Evolutionary conservation across 2,113 vertebrate genomes (phyloP), one percentile per base, ranked within the genome.

Genomic region (Cariama cristata): DNA sequence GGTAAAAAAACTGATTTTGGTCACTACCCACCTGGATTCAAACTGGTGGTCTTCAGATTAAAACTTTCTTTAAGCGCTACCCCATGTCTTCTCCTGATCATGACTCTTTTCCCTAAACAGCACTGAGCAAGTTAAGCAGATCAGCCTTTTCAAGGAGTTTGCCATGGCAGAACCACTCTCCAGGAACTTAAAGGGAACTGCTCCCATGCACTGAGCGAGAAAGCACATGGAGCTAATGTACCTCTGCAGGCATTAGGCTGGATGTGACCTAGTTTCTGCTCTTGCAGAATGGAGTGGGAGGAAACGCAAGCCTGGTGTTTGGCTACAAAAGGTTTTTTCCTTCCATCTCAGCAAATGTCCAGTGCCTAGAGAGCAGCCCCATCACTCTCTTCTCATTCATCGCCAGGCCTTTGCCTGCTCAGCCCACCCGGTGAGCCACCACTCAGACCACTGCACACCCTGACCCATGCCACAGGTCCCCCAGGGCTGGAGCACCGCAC

Each of bases 121-220:
- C 58, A 55, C 45, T 55, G 74, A 59, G 71, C 0, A 0, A 87
- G 55, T 64, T 83, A 86, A 94, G 59, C 55, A 88, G 62, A 75
- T 86, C 84, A 91, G 86, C 55, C 47, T 80, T 96, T 89, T 77
- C 71, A 66, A 71, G 64, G 1, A 69, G 62, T 55, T 73, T 95
- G 74, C 59, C 8, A 2, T 19, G 58, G 73, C 45, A 91, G 84
- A 96, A 91, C 53, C 55, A 69, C 95, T 96, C 84, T 97, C 87
- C 91, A 96, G 71, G 94, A 96, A 96, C 77, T 95, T 95, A 91
- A 91, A 96, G 79, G 79, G 74, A 96, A 93, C 79, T 52, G 74
- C 55, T 95, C 67, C 62, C 74, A 58, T 79, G 63, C 50, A 77
- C 67, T 74, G 59, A 93, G 52, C 0, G 0, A 90, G 40, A 93